phyloP scores from a whole-genome alignment of 2,888 invertebrate species.

The Vesta saturnalis region DNA sequence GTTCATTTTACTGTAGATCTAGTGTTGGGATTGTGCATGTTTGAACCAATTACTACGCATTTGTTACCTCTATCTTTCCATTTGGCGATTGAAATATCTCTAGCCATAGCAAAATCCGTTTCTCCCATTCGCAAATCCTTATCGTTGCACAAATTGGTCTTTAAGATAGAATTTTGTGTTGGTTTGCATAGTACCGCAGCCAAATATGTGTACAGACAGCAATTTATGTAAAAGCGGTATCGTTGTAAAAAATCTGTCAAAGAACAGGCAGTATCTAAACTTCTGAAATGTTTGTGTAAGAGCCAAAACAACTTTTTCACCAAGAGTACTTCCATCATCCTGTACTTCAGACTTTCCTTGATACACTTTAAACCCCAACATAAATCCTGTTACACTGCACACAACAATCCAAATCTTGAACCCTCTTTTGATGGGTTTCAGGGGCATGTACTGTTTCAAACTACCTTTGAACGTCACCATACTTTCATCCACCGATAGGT shows the following conservation, averaged over 20 bases:
- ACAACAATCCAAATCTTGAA: too few species aligned
- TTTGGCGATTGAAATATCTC: conserved; percentile 46
- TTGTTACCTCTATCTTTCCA: conserved; percentile 48
- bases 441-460: too few species aligned
- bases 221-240: conserved; percentile 45
- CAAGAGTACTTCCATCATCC: too few species aligned
- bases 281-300: conserved; percentile 40
- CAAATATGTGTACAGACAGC: conserved; percentile 43
- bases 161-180: conserved; percentile 73
- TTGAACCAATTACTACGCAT: conserved; percentile 37
- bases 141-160: conserved; percentile 57
- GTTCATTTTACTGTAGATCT: too few species aligned
- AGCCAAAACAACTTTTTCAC: too few species aligned
- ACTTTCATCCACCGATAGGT: too few species aligned
- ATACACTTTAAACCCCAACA: too few species aligned
- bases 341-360: too few species aligned
- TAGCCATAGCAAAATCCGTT: conserved; percentile 29
- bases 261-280: conserved; percentile 39
- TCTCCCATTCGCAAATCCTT: neutral
- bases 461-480: too few species aligned
- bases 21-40: too few species aligned
- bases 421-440: too few species aligned
- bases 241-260: conserved; percentile 40
- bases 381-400: too few species aligned
- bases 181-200: conserved; percentile 47